phyloP scores from a whole-genome alignment of 2,113 vertebrate species.

The Engraulis encrasicolus region DNA sequence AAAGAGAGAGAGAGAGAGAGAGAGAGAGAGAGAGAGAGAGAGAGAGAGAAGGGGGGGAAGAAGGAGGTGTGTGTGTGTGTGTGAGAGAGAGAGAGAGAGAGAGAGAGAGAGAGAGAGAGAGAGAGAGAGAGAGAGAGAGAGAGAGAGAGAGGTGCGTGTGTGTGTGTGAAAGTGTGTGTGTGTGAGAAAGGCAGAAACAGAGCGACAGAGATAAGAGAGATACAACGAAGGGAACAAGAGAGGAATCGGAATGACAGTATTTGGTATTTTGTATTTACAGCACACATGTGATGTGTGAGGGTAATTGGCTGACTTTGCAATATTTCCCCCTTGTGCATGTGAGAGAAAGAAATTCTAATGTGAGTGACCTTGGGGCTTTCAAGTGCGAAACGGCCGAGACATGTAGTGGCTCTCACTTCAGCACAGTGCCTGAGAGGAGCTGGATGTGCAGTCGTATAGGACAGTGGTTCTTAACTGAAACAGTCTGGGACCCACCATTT shows the following conservation, averaged over 20 bases:
- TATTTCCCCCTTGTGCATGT: background rate
- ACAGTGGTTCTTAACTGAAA: too few species aligned
- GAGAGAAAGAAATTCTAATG: background rate
- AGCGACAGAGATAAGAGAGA: too few species aligned
- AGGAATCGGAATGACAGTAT: background rate
- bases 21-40: background rate
- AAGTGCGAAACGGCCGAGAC: background rate
- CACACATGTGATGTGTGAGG: background rate
- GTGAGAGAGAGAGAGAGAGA: background rate
- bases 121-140: background rate
- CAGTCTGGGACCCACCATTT: background rate
- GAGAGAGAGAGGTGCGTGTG: too few species aligned
- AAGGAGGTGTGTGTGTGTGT: too few species aligned
- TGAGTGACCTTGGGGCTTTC: background rate
- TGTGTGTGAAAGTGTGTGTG: too few species aligned
- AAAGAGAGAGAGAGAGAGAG: background rate
- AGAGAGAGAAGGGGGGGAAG: too few species aligned
- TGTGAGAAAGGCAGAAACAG: too few species aligned
- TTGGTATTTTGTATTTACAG: conserved; percentile 10
- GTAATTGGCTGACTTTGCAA: background rate
- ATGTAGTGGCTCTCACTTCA: background rate
- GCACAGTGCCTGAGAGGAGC: background rate
- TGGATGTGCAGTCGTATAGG: too few species aligned
- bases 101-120: background rate
- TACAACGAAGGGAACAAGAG: too few species aligned